These are phyloP conservation scores for Sebastes itinus DNA, from an alignment of 2,797 vertebrate genomes.

Conservation along the genomic window DNA sequence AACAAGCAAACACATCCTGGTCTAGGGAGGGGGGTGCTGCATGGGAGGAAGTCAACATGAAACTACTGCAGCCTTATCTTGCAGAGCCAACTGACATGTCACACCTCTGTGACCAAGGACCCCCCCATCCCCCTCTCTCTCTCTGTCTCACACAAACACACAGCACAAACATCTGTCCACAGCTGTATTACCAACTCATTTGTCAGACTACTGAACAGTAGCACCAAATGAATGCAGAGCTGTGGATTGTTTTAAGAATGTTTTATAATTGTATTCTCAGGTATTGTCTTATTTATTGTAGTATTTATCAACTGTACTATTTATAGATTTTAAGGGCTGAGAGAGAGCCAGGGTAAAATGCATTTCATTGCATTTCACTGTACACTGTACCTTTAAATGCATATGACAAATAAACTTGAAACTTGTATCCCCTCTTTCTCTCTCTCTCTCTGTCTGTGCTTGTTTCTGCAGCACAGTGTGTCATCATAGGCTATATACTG, in stretches of 20 bases:
- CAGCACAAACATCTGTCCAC: conserved; percentile 49
- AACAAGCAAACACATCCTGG: conserved; percentile 19
- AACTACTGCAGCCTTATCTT: conserved; percentile 76
- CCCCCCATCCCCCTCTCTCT: background rate
- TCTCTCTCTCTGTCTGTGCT: background rate
- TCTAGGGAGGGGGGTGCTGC: background rate
- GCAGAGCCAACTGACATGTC: conserved; percentile 75
- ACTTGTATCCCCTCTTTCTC: background rate
- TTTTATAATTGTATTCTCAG: too few species aligned
- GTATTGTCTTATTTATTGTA: too few species aligned
- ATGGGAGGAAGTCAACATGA: conserved; percentile 66
- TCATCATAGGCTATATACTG: background rate
- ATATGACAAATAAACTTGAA: too few species aligned
- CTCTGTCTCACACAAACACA: background rate
- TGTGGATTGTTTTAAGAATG: too few species aligned
- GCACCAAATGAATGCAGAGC: too few species aligned
- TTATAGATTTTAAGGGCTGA: too few species aligned
- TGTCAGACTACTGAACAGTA: background rate
- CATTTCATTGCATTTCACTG: too few species aligned
- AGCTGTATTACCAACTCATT: conserved; percentile 46
- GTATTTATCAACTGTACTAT: too few species aligned
- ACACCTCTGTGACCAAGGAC: conserved; percentile 68
- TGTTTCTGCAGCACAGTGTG: background rate
- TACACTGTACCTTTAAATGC: too few species aligned
- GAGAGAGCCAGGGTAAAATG: too few species aligned